A percentile compares a stretch with the other conserved stretches of the same genome.
Evolutionary conservation across 2,113 vertebrate genomes (phyloP).

Genomic region (Proteles cristata): DNA sequence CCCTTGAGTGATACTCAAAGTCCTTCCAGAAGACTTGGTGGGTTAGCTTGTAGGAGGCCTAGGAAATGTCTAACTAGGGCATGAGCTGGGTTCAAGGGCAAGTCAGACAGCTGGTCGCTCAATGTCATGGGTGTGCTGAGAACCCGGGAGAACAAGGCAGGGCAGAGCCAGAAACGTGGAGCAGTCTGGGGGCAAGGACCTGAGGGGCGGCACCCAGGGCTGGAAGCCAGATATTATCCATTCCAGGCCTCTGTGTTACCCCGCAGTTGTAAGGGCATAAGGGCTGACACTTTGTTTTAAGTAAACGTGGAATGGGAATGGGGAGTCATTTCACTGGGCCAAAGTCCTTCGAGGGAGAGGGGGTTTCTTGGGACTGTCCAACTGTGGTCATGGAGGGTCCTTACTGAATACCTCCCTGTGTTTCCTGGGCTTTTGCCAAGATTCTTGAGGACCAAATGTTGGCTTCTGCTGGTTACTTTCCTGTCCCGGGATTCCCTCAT

Average conservation of each 20-base stretch:
- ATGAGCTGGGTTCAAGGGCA: background rate
- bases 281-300: background rate
- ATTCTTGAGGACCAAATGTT: background rate
- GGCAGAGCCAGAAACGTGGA: background rate
- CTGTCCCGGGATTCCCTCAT: background rate
- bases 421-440: background rate
- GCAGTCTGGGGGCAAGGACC: accelerated
- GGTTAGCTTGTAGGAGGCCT: background rate
- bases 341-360: background rate
- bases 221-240: background rate
- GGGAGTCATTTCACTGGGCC: background rate
- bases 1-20: background rate
- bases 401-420: background rate
- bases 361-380: background rate
- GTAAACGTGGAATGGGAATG: background rate
- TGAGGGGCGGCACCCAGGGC: accelerated
- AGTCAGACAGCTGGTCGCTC: background rate
- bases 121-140: background rate
- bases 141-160: background rate
- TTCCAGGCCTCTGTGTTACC: too few relatives aligned
- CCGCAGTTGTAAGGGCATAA: background rate
- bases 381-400: too few relatives aligned
- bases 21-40: background rate
- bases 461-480: background rate
- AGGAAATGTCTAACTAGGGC: too few relatives aligned